A percentile compares a stretch with the other conserved stretches of the same genome.
phyloP scores from a whole-genome alignment of 2,888 invertebrate genomes.

The Papilio gigon region DNA sequence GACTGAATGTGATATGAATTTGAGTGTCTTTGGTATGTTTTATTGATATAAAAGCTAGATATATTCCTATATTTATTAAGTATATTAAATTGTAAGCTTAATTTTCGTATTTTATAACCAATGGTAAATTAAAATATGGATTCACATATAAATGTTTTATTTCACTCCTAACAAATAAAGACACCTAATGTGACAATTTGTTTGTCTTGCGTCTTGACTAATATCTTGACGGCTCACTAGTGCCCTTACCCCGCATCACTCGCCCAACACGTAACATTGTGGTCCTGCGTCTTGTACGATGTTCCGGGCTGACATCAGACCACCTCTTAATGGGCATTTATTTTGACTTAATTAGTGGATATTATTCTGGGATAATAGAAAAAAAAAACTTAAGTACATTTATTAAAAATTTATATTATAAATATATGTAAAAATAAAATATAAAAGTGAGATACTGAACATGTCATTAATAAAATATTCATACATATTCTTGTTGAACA shows the following conservation, averaged over 20 bases:
- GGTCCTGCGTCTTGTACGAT: too few species aligned
- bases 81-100: slow-evolving; percentile 54
- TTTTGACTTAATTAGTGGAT: too few species aligned
- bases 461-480: too few species aligned
- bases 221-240: too few species aligned
- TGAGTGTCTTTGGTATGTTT: slow-evolving; percentile 54
- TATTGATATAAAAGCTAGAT: slow-evolving; percentile 61
- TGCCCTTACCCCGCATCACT: too few species aligned
- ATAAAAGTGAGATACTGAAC: too few species aligned
- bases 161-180: neutral
- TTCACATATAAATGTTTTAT: slow-evolving; percentile 15
- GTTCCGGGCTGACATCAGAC: too few species aligned
- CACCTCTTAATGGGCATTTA: too few species aligned
- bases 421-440: too few species aligned
- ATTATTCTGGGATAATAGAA: neutral
- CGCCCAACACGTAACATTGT: too few species aligned
- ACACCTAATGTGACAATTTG: neutral
- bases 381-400: neutral
- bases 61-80: slow-evolving; percentile 79
- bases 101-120: slow-evolving; percentile 43
- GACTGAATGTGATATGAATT: slow-evolving; percentile 76
- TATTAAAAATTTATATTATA: too few species aligned
- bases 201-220: neutral
- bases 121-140: slow-evolving; percentile 30
- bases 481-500: too few species aligned